Percentiles rank a stretch among this genome's conserved stretches.
Conservation (phyloP, 2,888 invertebrate species). For the Eudemis profundana region DNA sequence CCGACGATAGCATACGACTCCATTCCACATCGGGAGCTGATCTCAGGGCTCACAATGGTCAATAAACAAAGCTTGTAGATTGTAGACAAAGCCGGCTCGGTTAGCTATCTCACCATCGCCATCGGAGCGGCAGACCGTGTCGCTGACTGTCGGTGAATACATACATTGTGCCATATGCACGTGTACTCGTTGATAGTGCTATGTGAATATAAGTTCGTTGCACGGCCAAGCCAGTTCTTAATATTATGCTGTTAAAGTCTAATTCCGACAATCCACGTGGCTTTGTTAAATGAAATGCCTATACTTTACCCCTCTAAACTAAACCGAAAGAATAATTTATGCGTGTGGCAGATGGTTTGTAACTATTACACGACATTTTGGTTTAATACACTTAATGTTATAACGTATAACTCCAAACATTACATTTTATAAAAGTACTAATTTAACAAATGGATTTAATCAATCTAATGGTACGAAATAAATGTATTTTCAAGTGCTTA, state of each 20-base stretch:
- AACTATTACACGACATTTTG: slow-evolving; percentile 1
- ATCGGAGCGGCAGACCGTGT: slow-evolving; percentile 75
- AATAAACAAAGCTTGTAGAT: slow-evolving; percentile 78
- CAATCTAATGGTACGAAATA: neutral
- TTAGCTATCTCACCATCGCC: slow-evolving; percentile 69
- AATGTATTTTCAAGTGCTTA: neutral
- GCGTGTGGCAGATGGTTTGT: slow-evolving; percentile 17
- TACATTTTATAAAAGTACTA: slow-evolving; percentile 7
- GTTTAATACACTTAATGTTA: slow-evolving; percentile 7
- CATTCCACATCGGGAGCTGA: slow-evolving; percentile 71
- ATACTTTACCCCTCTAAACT: slow-evolving; percentile 36
- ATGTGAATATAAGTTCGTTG: slow-evolving; percentile 44
- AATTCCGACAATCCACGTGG: neutral
- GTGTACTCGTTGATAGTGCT: slow-evolving; percentile 52
- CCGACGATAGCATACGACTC: slow-evolving; percentile 64
- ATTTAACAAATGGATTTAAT: neutral
- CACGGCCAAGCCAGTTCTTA: neutral
- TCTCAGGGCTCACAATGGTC: slow-evolving; percentile 73
- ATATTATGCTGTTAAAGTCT: neutral
- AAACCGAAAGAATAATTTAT: slow-evolving; percentile 23
- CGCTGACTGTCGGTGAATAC: slow-evolving; percentile 74
- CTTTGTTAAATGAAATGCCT: neutral
- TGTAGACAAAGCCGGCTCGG: slow-evolving; percentile 70
- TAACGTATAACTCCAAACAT: neutral
- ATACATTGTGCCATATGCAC: slow-evolving; percentile 74